These are phyloP conservation scores for Acipenser ruthenus DNA, from an alignment of 2,797 vertebrate species.

Conservation along the genomic window DNA sequence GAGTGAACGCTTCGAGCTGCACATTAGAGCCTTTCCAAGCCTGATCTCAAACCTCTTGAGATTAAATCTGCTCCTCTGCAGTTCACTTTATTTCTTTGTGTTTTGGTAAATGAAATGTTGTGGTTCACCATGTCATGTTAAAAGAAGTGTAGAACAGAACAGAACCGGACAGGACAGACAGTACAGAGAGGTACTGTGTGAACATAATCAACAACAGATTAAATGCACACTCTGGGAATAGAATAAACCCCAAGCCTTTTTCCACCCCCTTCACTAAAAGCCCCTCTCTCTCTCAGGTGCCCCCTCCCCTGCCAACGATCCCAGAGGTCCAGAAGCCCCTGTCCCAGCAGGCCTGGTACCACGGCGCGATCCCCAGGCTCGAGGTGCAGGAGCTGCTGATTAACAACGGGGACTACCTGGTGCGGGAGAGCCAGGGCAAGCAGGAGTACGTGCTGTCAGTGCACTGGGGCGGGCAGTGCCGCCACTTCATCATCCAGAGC, in stretches of 20 bases:
- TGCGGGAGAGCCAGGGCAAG: constrained; percentile 87
- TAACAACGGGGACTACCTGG: constrained; percentile 77
- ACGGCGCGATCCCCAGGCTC: constrained; percentile 77
- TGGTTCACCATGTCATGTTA: too few relatives aligned
- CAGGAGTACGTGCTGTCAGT: constrained; percentile 85
- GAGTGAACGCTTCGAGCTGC: constrained; percentile 27
- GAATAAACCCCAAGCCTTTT: too few relatives aligned
- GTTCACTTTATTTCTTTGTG: background rate
- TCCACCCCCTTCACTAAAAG: background rate
- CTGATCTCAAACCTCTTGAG: background rate
- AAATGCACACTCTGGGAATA: too few relatives aligned
- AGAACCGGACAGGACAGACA: too few relatives aligned
- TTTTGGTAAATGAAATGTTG: too few relatives aligned
- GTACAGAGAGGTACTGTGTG: too few relatives aligned
- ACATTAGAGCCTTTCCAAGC: too few relatives aligned
- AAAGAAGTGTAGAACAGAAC: too few relatives aligned
- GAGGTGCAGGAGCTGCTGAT: constrained; percentile 80
- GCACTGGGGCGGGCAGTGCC: constrained; percentile 71
- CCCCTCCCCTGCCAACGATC: constrained; percentile 45
- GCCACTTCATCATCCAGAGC: constrained; percentile 90
- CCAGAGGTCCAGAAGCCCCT: constrained; percentile 77
- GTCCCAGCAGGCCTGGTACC: constrained; percentile 87
- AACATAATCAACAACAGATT: too few relatives aligned
- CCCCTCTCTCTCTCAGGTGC: constrained; percentile 52
- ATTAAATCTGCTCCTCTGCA: background rate